Evolutionary conservation across 1,140 invertebrate genomes (phyloP).

Genomic region (Cydia strobilella): DNA sequence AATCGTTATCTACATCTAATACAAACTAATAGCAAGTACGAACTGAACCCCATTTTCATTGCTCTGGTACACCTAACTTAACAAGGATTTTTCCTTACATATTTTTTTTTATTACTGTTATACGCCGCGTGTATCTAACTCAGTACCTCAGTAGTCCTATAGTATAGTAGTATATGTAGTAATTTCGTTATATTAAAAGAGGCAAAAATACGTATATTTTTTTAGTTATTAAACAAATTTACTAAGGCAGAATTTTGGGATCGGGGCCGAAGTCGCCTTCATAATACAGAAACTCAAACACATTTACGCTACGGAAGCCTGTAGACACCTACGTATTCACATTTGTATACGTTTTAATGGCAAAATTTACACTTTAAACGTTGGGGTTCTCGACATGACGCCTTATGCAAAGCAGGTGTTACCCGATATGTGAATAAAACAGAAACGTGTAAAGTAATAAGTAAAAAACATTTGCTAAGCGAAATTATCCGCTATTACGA

Average conservation of each 20-base stretch:
- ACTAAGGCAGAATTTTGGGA: not conserved
- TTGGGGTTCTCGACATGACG: slow-evolving; percentile 71
- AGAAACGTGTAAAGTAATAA: slow-evolving; percentile 35
- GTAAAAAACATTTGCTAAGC: slow-evolving; percentile 17
- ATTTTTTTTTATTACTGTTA: too few relatives aligned
- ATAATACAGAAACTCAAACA: slow-evolving; percentile 46
- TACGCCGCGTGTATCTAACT: too few relatives aligned
- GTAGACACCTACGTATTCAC: slow-evolving; percentile 66
- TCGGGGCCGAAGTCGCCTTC: slow-evolving; percentile 50
- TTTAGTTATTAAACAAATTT: not conserved
- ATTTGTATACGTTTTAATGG: slow-evolving; percentile 75
- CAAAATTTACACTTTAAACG: slow-evolving; percentile 77
- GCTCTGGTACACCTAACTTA: not conserved
- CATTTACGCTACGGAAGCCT: not conserved
- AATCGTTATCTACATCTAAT: not conserved
- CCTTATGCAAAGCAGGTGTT: slow-evolving; percentile 79
- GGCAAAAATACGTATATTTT: not conserved
- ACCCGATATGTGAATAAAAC: slow-evolving; percentile 65
- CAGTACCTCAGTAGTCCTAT: too few relatives aligned
- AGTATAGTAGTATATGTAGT: too few relatives aligned
- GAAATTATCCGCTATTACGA: slow-evolving; percentile 2
- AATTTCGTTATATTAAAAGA: too few relatives aligned
- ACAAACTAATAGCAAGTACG: not conserved
- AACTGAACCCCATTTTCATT: not conserved
- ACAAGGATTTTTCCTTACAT: too few relatives aligned